Evolutionary conservation across 1,140 invertebrate genomes (phyloP).

Genomic region (Drosophila suzukii): DNA sequence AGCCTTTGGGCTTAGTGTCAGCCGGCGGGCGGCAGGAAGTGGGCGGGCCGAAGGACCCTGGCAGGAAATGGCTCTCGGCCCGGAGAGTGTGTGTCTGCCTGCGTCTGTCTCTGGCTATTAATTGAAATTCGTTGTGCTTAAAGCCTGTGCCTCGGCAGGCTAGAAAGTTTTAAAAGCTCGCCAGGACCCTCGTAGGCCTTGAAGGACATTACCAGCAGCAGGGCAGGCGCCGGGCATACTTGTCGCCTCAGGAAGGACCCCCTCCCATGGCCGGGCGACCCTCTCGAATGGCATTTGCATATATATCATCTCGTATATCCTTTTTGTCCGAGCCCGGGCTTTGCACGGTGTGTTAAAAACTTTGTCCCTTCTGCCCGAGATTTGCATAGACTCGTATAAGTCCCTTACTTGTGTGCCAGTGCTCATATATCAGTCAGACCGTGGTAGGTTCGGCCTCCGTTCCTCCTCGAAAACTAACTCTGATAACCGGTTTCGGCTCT

Average conservation of each 20-base stretch:
- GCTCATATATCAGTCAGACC: slow-evolving; percentile 44
- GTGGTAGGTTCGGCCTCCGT: slow-evolving; percentile 6
- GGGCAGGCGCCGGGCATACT: slow-evolving; percentile 64
- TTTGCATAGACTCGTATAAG: slow-evolving; percentile 44
- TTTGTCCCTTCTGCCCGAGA: slow-evolving; percentile 54
- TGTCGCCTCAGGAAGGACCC: slow-evolving; percentile 47
- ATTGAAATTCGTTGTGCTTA: slow-evolving; percentile 81
- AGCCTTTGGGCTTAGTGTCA: slow-evolving; percentile 78
- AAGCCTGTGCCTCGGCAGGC: slow-evolving; percentile 36
- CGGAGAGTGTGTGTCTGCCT: slow-evolving; percentile 24
- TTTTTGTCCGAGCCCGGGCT: slow-evolving; percentile 52
- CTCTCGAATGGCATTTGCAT: slow-evolving; percentile 65
- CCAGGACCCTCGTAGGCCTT: slow-evolving; percentile 51
- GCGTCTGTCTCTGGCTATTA: slow-evolving; percentile 66
- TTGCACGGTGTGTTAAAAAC: slow-evolving; percentile 66
- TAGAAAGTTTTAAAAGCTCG: slow-evolving; percentile 72
- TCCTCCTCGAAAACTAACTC: slow-evolving; percentile 30
- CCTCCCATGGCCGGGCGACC: slow-evolving; percentile 4
- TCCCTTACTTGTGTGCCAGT: slow-evolving; percentile 12
- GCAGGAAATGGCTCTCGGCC: slow-evolving; percentile 61
- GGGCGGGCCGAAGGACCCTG: slow-evolving; percentile 29
- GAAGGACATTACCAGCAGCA: slow-evolving; percentile 75
- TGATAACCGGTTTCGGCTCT: slow-evolving; percentile 62
- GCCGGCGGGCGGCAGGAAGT: slow-evolving; percentile 40
- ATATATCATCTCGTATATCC: slow-evolving; percentile 74